Base-by-base conservation (phyloP, 2,113 vertebrate species). In the Falcunculus frontatus region DNA sequence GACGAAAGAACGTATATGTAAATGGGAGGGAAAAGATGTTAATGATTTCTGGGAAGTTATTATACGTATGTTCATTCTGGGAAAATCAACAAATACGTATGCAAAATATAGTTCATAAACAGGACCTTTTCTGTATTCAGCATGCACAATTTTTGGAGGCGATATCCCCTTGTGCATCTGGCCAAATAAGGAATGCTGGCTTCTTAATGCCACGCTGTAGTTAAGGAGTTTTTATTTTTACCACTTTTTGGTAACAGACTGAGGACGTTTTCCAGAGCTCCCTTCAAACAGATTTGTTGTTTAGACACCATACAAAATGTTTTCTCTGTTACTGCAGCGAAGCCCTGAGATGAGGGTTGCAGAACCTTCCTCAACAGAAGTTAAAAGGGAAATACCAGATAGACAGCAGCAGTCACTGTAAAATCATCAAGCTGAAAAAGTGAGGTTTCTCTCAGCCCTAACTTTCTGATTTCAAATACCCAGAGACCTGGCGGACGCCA, bases 1-100 rank as follows among this genome's bases (percentile, higher is more conserved):
- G 16, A 57, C 8, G 5, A 75, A 85, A 67, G n/a, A 56, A 49
- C 0, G 0, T 10, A 16, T 9, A 41, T 13, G 3, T n/a, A 67
- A 57, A 75, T 26, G 8, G 11, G 4, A 76, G 20, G 9, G 9
- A 49, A 75, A 67, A 57, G 9, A 56, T 4, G 10, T 41, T n/a
- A 41, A 56, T 49, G 13, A 47, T 75, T 85, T 75, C 16, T 65
- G 20, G 12, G 19, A 85, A 57, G 42, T 30, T 16, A 65, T 42
- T 35, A 57, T 11, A 42, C 18, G 6, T 17, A 35, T 59, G 62
- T 17, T 67, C 67, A 67, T 50, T 35, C 35, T 32, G 21, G 20
- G 62, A 67, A 67, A 76, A 65, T 67, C 37, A 41, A 30, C 1
- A 4, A 75, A 42, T 14, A 50, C 18, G 30, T 42, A 42, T 42